Evolutionary conservation across 2,888 invertebrate species (phyloP).

Genomic region (Sicus ferrugineus): DNA sequence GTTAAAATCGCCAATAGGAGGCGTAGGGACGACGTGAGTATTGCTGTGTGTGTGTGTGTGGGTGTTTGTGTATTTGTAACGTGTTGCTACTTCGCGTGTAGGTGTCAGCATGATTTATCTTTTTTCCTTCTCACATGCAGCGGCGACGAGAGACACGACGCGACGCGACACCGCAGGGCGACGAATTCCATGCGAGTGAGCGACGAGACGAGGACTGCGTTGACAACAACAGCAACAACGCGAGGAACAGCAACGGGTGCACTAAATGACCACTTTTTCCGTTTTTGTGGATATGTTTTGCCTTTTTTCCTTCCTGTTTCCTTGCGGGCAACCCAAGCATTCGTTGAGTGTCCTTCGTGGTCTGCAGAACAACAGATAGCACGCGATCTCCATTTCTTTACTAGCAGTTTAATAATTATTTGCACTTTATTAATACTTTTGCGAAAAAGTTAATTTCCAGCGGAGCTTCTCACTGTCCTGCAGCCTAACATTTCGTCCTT

Average conservation of each 20-base stretch:
- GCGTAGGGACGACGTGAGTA: conserved; percentile 11
- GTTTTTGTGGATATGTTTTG: background rate
- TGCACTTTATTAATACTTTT: no score
- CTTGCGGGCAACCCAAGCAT: background rate
- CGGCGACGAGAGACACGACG: background rate
- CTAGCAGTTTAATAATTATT: no score
- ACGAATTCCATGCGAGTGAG: conserved; percentile 21
- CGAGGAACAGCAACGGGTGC: background rate
- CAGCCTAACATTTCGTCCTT: conserved; percentile 17
- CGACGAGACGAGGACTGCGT: background rate
- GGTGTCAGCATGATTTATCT: conserved; percentile 27
- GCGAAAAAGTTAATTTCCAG: no score
- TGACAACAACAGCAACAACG: conserved; percentile 19
- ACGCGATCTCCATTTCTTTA: no score
- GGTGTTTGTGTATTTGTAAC: background rate
- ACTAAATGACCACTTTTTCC: conserved; percentile 5
- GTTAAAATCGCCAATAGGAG: conserved; percentile 23
- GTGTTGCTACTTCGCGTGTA: background rate
- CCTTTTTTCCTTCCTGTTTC: background rate
- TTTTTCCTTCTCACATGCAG: conserved; percentile 10
- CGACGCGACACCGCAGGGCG: background rate
- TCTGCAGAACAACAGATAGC: no score
- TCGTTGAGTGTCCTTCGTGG: no score
- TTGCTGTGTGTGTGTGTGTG: background rate
- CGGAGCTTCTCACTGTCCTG: background rate